Percentiles rank a stretch among this genome's conserved stretches.
These are phyloP conservation scores for Polia nebulosa DNA, from an alignment of 2,888 invertebrate species.

Conservation along the genomic window DNA sequence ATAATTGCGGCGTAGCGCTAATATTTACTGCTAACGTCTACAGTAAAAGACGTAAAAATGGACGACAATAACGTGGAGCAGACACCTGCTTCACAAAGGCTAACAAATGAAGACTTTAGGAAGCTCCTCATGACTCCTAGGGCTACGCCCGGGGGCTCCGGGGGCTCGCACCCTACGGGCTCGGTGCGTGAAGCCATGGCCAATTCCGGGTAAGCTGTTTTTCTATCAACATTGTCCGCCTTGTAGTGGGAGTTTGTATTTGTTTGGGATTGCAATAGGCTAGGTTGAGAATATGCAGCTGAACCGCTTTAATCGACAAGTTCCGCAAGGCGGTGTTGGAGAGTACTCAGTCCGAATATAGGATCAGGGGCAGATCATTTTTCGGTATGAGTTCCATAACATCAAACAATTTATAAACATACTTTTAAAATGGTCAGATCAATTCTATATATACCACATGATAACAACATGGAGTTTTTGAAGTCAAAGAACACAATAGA, in stretches of 20 bases:
- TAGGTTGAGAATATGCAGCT: background rate
- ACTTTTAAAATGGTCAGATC: background rate
- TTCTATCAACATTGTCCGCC: background rate
- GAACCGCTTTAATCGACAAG: no score
- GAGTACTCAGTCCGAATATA: no score
- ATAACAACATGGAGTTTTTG: background rate
- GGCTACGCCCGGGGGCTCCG: conserved; percentile 90
- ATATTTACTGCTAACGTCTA: conserved; percentile 1
- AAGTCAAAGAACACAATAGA: no score
- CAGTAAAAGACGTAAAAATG: conserved; percentile 80
- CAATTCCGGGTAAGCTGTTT: conserved; percentile 89
- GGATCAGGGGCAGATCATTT: no score
- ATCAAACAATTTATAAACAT: background rate
- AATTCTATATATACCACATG: background rate
- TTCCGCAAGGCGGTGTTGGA: no score
- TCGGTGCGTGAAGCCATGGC: conserved; percentile 94
- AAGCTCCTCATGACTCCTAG: conserved; percentile 98
- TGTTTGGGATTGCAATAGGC: background rate
- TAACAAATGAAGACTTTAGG: conserved; percentile 99
- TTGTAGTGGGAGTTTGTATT: background rate
- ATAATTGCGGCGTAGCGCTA: conserved; percentile 3
- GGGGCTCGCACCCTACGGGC: conserved; percentile 89
- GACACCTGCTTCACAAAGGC: conserved; percentile 94
- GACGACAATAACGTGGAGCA: conserved; percentile 90
- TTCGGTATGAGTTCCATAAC: background rate